Conservation (phyloP, 2,113 vertebrate genomes). For the Zeus faber region DNA sequence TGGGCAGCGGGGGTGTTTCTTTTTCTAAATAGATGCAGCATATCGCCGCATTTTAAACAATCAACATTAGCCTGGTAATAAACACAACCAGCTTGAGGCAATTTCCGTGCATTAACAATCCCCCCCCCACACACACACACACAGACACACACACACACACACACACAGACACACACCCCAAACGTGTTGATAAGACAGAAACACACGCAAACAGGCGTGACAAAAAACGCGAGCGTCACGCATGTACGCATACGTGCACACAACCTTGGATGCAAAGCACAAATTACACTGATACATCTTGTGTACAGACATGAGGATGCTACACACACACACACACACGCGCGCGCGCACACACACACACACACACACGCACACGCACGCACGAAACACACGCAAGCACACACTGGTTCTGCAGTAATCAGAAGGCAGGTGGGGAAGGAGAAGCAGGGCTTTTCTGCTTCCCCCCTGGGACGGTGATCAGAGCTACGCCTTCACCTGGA, state of each 20-base stretch:
- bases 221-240: not conserved
- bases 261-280: not conserved
- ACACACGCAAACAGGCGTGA: not conserved
- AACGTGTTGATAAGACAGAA: too few relatives aligned
- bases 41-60: slow-evolving; percentile 48
- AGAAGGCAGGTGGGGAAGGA: slow-evolving; percentile 5
- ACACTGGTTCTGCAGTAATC: not conserved
- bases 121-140: not conserved
- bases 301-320: not conserved
- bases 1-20: slow-evolving; percentile 30
- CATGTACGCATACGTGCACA: not conserved
- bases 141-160: not conserved
- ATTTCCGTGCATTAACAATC: not conserved
- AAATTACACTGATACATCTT: not conserved
- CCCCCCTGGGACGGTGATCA: slow-evolving; percentile 12
- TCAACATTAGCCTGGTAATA: slow-evolving; percentile 27
- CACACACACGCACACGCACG: not conserved
- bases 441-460: not conserved
- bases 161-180: not conserved
- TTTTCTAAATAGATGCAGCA: slow-evolving; percentile 29
- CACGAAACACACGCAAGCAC: slow-evolving; percentile 1
- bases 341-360: not conserved
- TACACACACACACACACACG: not conserved
- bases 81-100: slow-evolving; percentile 11
- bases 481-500: slow-evolving; percentile 8